Conservation (phyloP, 2,113 vertebrate genomes). For the Anoura caudifer region DNA sequence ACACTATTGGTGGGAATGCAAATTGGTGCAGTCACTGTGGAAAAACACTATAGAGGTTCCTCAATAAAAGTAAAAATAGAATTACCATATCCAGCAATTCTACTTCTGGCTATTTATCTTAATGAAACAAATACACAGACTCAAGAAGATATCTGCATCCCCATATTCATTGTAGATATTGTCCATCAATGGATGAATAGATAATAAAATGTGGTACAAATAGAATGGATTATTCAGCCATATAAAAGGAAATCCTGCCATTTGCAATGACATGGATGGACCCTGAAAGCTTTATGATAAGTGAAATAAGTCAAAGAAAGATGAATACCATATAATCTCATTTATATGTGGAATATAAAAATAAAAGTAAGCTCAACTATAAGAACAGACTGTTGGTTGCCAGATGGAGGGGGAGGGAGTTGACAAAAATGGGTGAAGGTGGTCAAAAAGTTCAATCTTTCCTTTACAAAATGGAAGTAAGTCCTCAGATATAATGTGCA, state of each 20-base stretch:
- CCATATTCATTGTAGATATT: not conserved
- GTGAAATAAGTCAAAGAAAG: not conserved
- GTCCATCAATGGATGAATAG: not conserved
- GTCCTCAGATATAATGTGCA: not conserved
- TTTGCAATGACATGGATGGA: not conserved
- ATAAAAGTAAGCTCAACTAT: not conserved
- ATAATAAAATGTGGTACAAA: not conserved
- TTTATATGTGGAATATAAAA: not conserved
- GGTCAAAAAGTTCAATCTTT: not conserved
- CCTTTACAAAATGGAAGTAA: no score
- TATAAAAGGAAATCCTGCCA: not conserved
- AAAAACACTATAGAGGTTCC: not conserved
- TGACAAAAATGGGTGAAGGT: not conserved
- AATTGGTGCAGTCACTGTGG: not conserved
- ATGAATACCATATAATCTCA: not conserved
- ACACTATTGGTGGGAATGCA: not conserved
- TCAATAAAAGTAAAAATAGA: not conserved
- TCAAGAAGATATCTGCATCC: not conserved
- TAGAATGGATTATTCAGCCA: not conserved
- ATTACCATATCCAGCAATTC: not conserved
- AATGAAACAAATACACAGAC: not conserved
- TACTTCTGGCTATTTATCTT: no score
- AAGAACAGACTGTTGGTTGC: not conserved
- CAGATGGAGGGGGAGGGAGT: not conserved
- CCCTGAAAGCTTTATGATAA: not conserved